Base-by-base conservation (phyloP, 2,113 vertebrate genomes). In the Otocyon megalotis region DNA sequence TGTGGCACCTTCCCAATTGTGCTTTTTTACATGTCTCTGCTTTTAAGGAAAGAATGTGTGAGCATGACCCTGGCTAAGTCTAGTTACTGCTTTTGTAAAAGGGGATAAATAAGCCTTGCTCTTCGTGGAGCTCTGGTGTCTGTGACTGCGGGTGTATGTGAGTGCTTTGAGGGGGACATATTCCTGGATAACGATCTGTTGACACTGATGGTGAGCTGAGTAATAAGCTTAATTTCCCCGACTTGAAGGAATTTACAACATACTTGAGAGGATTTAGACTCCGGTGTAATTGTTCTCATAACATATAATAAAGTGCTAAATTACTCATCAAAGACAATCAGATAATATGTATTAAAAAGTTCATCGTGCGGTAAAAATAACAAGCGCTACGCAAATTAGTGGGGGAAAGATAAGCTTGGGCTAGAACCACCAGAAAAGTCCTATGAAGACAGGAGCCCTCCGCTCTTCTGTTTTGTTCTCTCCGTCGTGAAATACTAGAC, bases 261-360 rank as follows among this genome's bases (percentile, higher is more conserved):
- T 91, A 88, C 82, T 83, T 76, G 77, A 58, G 28, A 62, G 76
- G 35, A 90, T 86, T 97, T 94, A 96, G 84, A 86, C 56, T 82
- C 62, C 67, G 72, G 72, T 83, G 54, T 67, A 94, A 92, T 96
- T 96, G 86, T 95, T 96, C 87, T 90, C 90, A 26, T 71, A 89
- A 93, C 62, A 89, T 74, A 35, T 85, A 94, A 77, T 97, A 79
- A 96, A 86, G 72, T 77, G 62, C 74, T 93, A 86, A 97, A 79
- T 88, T 96, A 76, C 60, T 96, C 92, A 92, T 83, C 79, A 95
- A 97, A 97, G 94, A 71, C 72, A 94, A 93, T 96, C 86, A 93
- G 90, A 87, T 96, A 82, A 89, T 89, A 79, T 86, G 86, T 74
- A 92, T 86, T 93, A 84, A 86, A 94, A 96, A 96, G 22, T 71